Base-by-base conservation (phyloP, 2,113 vertebrate species). In the Marcusenius ussheri region DNA sequence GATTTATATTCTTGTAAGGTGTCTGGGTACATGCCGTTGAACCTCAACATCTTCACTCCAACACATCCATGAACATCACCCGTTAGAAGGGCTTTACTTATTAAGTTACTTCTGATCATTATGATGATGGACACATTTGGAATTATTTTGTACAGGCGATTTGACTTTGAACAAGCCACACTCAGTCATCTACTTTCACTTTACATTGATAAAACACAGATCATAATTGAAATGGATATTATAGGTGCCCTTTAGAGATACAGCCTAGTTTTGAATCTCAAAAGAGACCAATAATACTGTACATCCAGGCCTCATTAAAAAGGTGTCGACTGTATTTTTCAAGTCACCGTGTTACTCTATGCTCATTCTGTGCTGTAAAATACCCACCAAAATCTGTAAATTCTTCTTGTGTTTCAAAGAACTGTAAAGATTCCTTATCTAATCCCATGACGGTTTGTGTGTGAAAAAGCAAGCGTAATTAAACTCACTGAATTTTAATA, bases 241-340 rank as follows among this genome's bases (percentile, higher is more conserved):
- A 89, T 89, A 53, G 88, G 88, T 19, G 31, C 88, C 88, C 91
- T 90, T 90, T 88, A 74, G 91, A 90, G 91, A 84, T 90, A 35
- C 89, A 90, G 83, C 92, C 92, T 91, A 92, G 92, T 90, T 92
- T 90, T 87, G 35, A 91, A 85, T 91, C 91, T 90, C 91, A 88
- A 46, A 91, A 91, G 88, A 88, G 84, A 27, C 83, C 46, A 70
- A 88, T 89, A 87, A 88, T 89, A n/a, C n/a, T n/a, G n/a, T n/a
- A 90, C 49, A 91, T 49, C 46, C 88, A 90, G 86, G 58, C 85
- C 90, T 92, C 66, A 91, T 91, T 91, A 91, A 90, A 91, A 92
- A 92, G 53, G 74, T 91, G 74, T 89, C 90, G 62, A 47, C 86
- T 88, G 49, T 88, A 56, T 90, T 89, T 56, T 88, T 62, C 66